Evolutionary conservation across 2,888 invertebrate genomes (phyloP).

Genomic region (Shargacucullia verbasci): DNA sequence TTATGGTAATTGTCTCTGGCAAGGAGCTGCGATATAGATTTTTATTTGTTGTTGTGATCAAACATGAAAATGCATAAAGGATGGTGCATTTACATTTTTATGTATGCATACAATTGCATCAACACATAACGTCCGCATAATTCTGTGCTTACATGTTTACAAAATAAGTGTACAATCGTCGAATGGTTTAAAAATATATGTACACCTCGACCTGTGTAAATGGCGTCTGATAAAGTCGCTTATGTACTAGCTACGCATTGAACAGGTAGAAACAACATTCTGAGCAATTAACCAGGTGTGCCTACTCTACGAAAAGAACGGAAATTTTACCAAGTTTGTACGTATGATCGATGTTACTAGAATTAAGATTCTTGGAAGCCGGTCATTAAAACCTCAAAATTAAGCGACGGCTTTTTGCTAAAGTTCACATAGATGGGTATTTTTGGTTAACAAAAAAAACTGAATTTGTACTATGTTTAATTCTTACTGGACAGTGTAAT

Average conservation of each 20-base stretch:
- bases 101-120: constrained; percentile 35
- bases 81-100: constrained; percentile 20
- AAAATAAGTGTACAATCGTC: constrained; percentile 22
- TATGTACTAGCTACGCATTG: constrained; percentile 2
- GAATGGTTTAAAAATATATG: constrained; percentile 3
- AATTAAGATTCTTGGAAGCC: constrained; percentile 29
- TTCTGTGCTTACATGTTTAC: constrained; percentile 28
- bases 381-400: constrained; percentile 31
- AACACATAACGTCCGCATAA: constrained; percentile 16
- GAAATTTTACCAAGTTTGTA: constrained; percentile 20
- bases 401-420: constrained; percentile 12
- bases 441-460: constrained; percentile 6
- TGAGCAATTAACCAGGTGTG: constrained; percentile 19
- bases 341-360: constrained; percentile 19
- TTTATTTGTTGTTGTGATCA: too few relatives aligned
- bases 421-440: not conserved
- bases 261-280: constrained; percentile 26
- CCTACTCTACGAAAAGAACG: constrained; percentile 5
- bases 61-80: constrained; percentile 16
- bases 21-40: too few relatives aligned
- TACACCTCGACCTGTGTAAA: constrained; percentile 26
- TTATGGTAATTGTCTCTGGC: too few relatives aligned
- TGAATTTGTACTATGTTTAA: constrained; percentile 2
- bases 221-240: constrained; percentile 23
- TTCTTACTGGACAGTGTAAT: constrained; percentile 24